phyloP scores from a whole-genome alignment of 2,888 invertebrate genomes.

The Nomada fabriciana region DNA sequence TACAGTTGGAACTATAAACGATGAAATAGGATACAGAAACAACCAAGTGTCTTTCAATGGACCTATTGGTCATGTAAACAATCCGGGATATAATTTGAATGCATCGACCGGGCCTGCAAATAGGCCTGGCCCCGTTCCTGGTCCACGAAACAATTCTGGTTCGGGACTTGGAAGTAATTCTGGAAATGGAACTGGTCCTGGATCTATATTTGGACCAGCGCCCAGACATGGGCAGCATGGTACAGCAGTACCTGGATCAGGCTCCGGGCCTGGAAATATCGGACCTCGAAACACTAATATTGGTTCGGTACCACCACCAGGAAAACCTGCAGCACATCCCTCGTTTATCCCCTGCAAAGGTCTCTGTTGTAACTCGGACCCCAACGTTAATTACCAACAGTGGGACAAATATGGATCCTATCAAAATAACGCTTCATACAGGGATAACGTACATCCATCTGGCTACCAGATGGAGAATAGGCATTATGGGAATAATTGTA shows the following conservation, averaged over 20 bases:
- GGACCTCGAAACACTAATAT: conserved; percentile 65
- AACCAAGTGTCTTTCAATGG: conserved; percentile 74
- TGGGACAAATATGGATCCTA: conserved; percentile 79
- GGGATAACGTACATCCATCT: conserved; percentile 75
- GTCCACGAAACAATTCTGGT: conserved; percentile 23
- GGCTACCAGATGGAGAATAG: conserved; percentile 75
- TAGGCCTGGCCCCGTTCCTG: conserved; percentile 14
- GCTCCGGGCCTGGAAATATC: conserved; percentile 47
- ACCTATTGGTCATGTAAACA: conserved; percentile 69
- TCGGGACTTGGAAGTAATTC: conserved; percentile 30
- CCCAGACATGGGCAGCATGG: conserved; percentile 38
- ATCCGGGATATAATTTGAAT: conserved; percentile 66
- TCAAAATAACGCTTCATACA: conserved; percentile 73
- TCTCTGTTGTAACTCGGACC: conserved; percentile 78
- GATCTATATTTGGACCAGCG: conserved; percentile 18
- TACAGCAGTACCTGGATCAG: conserved; percentile 9
- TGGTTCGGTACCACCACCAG: conserved; percentile 54
- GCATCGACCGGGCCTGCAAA: conserved; percentile 37
- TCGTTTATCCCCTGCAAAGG: conserved; percentile 77
- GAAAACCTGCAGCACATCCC: conserved; percentile 66
- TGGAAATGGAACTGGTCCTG: conserved; percentile 17
- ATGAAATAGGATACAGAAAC: conserved; percentile 75
- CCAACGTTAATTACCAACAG: conserved; percentile 76
- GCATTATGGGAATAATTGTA: conserved; percentile 72
- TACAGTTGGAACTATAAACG: conserved; percentile 67